Base-by-base conservation (phyloP, 2,888 invertebrate genomes). In the Perizoma affinitatum region DNA sequence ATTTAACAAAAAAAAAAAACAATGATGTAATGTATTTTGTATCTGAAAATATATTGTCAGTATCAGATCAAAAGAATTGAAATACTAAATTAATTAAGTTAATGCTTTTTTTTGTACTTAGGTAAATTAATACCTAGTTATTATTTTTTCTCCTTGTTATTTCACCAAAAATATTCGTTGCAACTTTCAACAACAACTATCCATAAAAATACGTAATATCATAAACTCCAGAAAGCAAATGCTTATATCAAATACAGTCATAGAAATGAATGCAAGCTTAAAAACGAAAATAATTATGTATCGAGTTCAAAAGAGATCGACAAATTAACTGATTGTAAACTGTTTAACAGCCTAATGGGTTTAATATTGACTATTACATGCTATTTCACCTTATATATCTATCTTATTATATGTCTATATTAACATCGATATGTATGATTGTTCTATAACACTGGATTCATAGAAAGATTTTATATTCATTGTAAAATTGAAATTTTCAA, bases 341-440 rank as follows among this genome's bases (percentile, higher is more conserved):
- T 90, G 91, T 92, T 77, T 82, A 76, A 91, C 91, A 92, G 91
- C 86, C 86, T 88, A 89, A 80, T 72, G 72, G 75, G 72, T 82
- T 81, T 78, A 79, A 83, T 88, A 88, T 90, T 91, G 85, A 88
- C 91, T 91, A 91, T 88, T 90, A 90, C 72, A 70, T 61, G 68
- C 85, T 86, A 86, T 78, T 55, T 48, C 52, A 64, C 66, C 83
- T 86, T 78, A 72, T 43, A 80, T 79, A 77, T 70, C 84, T 90
- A 88, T 86, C 68, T 79, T 72, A 68, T 22, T 54, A 63, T 56
- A 67, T 70, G 68, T 83, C 79, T 85, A 87, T 89, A 85, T 87
- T 86, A 90, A 91, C 91, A 90, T 88, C 92, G 92, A 92, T 92
- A 92, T 92, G 92, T 92, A 90, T 92, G 87, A 79, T 87, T 84